Conservation (phyloP, 2,888 invertebrate genomes). For the Syrphus vitripennis region DNA sequence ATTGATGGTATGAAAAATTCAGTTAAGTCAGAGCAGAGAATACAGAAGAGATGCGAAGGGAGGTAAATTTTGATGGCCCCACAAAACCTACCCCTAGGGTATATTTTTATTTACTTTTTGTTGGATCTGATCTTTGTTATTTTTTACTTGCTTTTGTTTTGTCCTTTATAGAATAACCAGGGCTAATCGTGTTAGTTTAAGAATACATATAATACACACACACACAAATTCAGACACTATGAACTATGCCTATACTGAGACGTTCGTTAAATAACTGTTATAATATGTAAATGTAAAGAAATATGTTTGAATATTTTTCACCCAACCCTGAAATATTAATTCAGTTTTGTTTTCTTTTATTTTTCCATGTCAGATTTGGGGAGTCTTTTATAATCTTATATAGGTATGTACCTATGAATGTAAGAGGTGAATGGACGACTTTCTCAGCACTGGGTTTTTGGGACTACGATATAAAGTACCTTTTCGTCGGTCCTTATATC, state of each 20-base stretch:
- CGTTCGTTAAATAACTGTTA: constrained; percentile 32
- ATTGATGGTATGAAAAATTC: constrained; percentile 50
- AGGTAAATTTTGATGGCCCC: constrained; percentile 34
- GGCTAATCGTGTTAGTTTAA: constrained; percentile 66
- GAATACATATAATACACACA: not conserved
- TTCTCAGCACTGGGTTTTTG: constrained; percentile 38
- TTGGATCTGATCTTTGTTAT: constrained; percentile 7
- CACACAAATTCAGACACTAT: not conserved
- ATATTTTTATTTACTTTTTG: constrained; percentile 35
- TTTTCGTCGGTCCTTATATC: not conserved
- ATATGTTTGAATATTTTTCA: constrained; percentile 20
- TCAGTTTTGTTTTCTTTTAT: not conserved
- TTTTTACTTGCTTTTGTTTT: not conserved
- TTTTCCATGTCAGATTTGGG: not conserved
- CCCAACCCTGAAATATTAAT: not conserved
- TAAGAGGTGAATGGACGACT: constrained; percentile 53
- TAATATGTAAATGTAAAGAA: not conserved
- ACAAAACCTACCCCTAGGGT: constrained; percentile 39
- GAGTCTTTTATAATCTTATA: not conserved
- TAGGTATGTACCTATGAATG: not conserved
- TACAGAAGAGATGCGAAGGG: not conserved
- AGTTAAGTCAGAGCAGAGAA: constrained; percentile 29
- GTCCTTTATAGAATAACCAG: not conserved
- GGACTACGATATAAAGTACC: not conserved
- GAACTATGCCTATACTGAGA: not conserved